Conservation (phyloP, 2,888 invertebrate genomes). For the Scaptomyza flava region DNA sequence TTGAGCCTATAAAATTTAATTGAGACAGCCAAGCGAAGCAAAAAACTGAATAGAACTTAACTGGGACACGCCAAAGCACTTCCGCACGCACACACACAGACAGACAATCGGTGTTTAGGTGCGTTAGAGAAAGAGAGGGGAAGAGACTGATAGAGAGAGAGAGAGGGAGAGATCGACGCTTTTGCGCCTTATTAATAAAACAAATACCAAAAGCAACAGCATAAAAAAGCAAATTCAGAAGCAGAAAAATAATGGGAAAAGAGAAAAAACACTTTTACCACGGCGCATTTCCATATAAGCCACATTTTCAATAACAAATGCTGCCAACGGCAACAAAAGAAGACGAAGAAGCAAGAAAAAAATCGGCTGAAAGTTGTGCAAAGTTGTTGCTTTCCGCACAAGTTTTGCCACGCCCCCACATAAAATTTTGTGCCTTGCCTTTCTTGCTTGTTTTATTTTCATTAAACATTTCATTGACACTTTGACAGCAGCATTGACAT, state of each 20-base stretch:
- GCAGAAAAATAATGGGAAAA: conserved; percentile 2
- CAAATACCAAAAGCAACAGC: conserved; percentile 57
- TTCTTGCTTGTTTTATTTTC: conserved; percentile 75
- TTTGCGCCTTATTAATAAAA: conserved; percentile 73
- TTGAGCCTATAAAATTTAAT: conserved; percentile 72
- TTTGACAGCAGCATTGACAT: conserved; percentile 79
- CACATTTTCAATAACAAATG: conserved; percentile 73
- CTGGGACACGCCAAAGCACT: conserved; percentile 64
- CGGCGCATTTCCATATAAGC: conserved; percentile 69
- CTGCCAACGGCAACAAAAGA: conserved; percentile 20
- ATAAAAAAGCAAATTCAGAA: background rate
- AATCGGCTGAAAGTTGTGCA: conserved; percentile 49
- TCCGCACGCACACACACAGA: conserved; percentile 63
- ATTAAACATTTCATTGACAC: conserved; percentile 80
- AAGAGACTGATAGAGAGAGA: conserved; percentile 3
- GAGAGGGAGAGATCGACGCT: too few species aligned
- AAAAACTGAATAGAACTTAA: conserved; percentile 64
- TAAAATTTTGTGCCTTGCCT: conserved; percentile 45
- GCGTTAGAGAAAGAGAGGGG: background rate
- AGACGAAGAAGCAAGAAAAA: conserved; percentile 28
- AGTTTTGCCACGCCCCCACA: conserved; percentile 22
- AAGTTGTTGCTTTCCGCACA: conserved; percentile 70
- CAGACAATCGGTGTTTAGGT: background rate
- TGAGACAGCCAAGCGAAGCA: conserved; percentile 54
- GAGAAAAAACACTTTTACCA: conserved; percentile 38